These are phyloP conservation scores for Dallia pectoralis DNA, from an alignment of 2,797 vertebrate species.

Conservation along the genomic window DNA sequence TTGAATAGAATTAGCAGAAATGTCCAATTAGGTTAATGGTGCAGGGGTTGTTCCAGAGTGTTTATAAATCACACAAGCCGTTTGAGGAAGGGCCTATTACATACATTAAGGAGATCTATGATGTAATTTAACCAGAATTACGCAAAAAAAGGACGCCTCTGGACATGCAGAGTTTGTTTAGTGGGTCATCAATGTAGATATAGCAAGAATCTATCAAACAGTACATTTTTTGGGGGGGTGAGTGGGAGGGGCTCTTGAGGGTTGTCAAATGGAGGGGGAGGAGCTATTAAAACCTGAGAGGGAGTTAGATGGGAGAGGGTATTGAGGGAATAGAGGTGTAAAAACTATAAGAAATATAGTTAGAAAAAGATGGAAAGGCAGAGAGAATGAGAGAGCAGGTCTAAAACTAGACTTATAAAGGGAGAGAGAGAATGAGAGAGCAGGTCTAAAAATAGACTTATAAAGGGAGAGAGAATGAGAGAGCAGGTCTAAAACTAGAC, in stretches of 20 bases:
- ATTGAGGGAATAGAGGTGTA: neutral
- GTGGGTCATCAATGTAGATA: slow-evolving; percentile 10
- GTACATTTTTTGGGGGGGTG: too few species aligned
- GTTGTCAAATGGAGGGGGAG: neutral
- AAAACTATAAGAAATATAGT: neutral
- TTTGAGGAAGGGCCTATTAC: slow-evolving; percentile 33
- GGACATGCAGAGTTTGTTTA: slow-evolving; percentile 9
- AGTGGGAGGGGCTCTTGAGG: neutral
- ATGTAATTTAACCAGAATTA: neutral
- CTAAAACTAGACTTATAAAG: too few species aligned
- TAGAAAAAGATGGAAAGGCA: neutral
- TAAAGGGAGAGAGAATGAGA: too few species aligned
- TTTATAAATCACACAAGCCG: slow-evolving; percentile 31
- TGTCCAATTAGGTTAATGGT: slow-evolving; percentile 11
- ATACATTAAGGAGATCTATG: slow-evolving; percentile 37
- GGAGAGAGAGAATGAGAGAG: neutral
- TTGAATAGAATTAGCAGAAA: slow-evolving; percentile 8
- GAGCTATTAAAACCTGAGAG: neutral
- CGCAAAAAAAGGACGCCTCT: slow-evolving; percentile 17
- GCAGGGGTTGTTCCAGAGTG: slow-evolving; percentile 5
- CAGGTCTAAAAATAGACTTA: too few species aligned
- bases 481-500: too few species aligned
- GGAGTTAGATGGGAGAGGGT: neutral
- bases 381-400: neutral
- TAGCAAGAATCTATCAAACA: too few species aligned